These are phyloP conservation scores for Drosophila mauritiana DNA, from an alignment of 1,140 invertebrate genomes.

Conservation along the genomic window DNA sequence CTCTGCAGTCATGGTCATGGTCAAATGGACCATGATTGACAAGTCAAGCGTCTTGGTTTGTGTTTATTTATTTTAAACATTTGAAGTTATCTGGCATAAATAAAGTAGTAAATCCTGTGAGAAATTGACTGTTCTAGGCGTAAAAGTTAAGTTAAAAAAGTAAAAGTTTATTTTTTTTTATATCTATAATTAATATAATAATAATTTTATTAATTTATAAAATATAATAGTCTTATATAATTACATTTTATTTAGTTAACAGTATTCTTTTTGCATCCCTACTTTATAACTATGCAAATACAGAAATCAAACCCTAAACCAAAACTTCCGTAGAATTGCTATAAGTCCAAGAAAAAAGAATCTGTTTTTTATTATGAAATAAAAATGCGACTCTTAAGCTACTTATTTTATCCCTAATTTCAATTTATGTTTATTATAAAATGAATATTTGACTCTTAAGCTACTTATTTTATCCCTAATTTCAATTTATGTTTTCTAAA, in stretches of 20 bases:
- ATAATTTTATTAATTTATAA: no score
- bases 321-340: not conserved
- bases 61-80: not conserved
- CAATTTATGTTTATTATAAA: slow-evolving; percentile 20
- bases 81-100: not conserved
- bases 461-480: slow-evolving; percentile 14
- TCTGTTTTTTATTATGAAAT: not conserved
- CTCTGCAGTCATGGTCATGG: slow-evolving; percentile 67
- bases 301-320: not conserved
- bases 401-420: slow-evolving; percentile 10
- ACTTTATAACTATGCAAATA: no score
- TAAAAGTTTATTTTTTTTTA: no score
- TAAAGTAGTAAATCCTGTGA: no score
- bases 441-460: not conserved
- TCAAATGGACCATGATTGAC: slow-evolving; percentile 16
- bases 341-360: not conserved
- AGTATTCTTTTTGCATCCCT: no score
- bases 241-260: no score
- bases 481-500: slow-evolving; percentile 16
- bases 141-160: no score
- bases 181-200: no score
- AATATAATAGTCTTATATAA: no score
- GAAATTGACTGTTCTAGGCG: no score
- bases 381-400: slow-evolving; percentile 4
- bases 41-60: slow-evolving; percentile 25